Conservation (phyloP, 2,113 vertebrate genomes). For the Garra rufa region DNA sequence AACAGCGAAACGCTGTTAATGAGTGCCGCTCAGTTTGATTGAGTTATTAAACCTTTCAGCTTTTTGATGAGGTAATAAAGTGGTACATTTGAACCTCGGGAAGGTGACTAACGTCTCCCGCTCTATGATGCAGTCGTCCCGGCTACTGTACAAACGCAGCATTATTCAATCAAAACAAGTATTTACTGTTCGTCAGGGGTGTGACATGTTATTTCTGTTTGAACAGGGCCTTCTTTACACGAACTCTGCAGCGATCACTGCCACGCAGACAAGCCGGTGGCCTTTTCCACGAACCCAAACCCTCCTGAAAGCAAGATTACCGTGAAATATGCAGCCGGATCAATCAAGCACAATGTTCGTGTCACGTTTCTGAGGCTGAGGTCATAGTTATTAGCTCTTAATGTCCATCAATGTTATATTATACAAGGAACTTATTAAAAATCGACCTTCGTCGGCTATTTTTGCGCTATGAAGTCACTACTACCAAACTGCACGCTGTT, state of each 20-base stretch:
- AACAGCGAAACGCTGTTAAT: neutral
- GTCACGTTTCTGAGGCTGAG: neutral
- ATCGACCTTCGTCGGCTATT: neutral
- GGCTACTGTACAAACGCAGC: slow-evolving; percentile 61
- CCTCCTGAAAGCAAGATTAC: neutral
- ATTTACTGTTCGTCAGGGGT: slow-evolving; percentile 43
- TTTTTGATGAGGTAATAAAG: slow-evolving; percentile 27
- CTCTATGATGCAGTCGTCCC: slow-evolving; percentile 58
- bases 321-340: neutral
- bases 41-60: neutral
- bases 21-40: neutral
- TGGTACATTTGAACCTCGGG: slow-evolving; percentile 53
- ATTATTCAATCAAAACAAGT: slow-evolving; percentile 61
- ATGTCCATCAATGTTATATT: neutral
- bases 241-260: neutral
- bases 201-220: slow-evolving; percentile 22
- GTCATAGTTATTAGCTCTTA: neutral
- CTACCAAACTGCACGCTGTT: neutral
- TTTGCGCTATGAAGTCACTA: neutral
- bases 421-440: slow-evolving; percentile 2
- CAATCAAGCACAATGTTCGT: neutral
- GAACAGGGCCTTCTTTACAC: slow-evolving; percentile 16
- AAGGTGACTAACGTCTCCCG: slow-evolving; percentile 69
- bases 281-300: neutral
- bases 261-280: neutral